Base-by-base conservation (phyloP, 2,113 vertebrate species). In the Odocoileus hemionus region DNA sequence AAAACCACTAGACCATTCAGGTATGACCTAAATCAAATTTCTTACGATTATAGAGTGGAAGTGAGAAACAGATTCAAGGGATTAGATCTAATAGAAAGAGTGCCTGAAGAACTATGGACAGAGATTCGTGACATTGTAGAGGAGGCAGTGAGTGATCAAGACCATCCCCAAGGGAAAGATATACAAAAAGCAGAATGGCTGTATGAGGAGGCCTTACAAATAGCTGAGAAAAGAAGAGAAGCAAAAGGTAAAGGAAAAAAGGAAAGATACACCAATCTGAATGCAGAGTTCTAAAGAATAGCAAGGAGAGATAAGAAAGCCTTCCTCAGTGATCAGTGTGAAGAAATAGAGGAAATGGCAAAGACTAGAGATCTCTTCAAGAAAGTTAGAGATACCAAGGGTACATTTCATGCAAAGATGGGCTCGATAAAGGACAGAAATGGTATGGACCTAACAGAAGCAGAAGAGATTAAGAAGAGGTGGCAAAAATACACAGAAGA, bases 91-190 rank as follows among this genome's bases (percentile, higher is more conserved):
- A n/a, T n/a, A 67, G 33, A 67, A 19, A 67, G 61, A 67, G 33
- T 19, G 16, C 9, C 16, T 67, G 61, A 67, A 67, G 61, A 17
- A 67, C 61, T n/a, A 67, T 9, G 33, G 61, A n/a, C 4, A 19
- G 33, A 67, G 61, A 1, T 67, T n/a, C 16, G 0, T 19, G 61
- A n/a, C 61, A 2, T 19, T n/a, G 33, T 67, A n/a, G 1, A 67
- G 16, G 33, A n/a, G 61, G 1, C 8, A 67, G 33, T 5, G 61
- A 67, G 33, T 5, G 61, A 67, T 67, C 61, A 19, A 64, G 61
- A n/a, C 7, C 7, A 64, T n/a, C 30, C 30, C 30, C 15, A n/a
- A 64, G 15, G 6, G 33, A 64, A 64, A 64, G 61, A 64, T 10
- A 67, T 67, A 10, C 33, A 67, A 67, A n/a, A 19, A n/a, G 33